phyloP scores from a whole-genome alignment of 1,140 invertebrate genomes.

The Macrotrachela quadricornifera region DNA sequence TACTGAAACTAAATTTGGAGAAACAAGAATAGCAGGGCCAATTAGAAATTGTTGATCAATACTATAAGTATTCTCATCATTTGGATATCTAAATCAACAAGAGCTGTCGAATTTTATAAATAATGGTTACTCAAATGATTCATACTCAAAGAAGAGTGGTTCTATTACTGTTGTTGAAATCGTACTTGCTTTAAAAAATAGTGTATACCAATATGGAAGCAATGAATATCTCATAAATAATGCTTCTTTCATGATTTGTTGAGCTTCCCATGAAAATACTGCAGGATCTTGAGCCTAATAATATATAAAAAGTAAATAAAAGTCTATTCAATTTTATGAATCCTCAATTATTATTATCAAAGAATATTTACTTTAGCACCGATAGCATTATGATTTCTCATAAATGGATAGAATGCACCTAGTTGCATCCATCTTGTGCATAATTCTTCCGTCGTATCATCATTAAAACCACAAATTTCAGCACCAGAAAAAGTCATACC shows the following conservation, averaged over 20 bases:
- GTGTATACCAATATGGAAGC: conserved; percentile 57
- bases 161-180: conserved; percentile 48
- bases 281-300: conserved; percentile 16
- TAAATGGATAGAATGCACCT: conserved; percentile 36
- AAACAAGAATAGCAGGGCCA: conserved; percentile 49
- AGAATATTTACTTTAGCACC: neutral
- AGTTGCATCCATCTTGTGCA: conserved; percentile 36
- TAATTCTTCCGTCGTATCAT: conserved; percentile 44
- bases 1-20: conserved; percentile 37
- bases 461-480: conserved; percentile 68
- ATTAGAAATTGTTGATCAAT: conserved; percentile 61
- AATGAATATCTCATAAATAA: conserved; percentile 46
- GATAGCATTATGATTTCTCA: conserved; percentile 23
- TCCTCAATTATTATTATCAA: too few relatives aligned
- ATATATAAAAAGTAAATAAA: conserved; percentile 4
- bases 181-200: conserved; percentile 49
- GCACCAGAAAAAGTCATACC: conserved; percentile 44
- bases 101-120: neutral
- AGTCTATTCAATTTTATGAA: too few relatives aligned
- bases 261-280: conserved; percentile 14
- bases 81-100: conserved; percentile 23
- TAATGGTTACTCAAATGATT: neutral
- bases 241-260: conserved; percentile 40
- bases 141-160: conserved; percentile 42
- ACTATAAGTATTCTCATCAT: conserved; percentile 42